phyloP scores from a whole-genome alignment of 2,888 invertebrate genomes.

The Ochropacha duplaris region DNA sequence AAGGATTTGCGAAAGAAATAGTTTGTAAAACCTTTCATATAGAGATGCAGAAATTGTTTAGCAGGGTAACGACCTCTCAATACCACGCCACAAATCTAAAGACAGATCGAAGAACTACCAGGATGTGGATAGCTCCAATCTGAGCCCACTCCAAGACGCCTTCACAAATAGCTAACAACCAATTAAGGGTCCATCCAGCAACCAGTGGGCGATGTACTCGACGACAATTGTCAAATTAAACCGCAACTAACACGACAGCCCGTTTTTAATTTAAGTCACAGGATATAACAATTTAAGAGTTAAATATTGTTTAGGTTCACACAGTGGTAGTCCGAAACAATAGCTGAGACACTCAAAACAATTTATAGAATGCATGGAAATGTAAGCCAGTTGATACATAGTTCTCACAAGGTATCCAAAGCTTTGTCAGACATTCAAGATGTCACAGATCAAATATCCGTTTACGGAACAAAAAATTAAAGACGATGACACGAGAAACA shows the following conservation, averaged over 20 bases:
- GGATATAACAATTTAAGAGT: slow-evolving; percentile 15
- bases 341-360: not conserved
- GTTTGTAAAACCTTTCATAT: too few relatives aligned
- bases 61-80: not conserved
- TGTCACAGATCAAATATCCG: too few relatives aligned
- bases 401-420: too few relatives aligned
- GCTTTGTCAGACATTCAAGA: too few relatives aligned
- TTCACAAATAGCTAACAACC: not conserved
- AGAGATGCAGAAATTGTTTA: not conserved
- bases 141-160: not conserved
- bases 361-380: not conserved
- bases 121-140: not conserved
- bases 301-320: slow-evolving; percentile 19
- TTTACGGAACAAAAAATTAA: too few relatives aligned
- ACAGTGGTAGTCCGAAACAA: slow-evolving; percentile 5
- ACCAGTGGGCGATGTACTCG: not conserved
- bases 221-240: slow-evolving; percentile 13
- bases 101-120: not conserved
- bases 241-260: slow-evolving; percentile 6
- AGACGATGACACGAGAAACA: too few relatives aligned
- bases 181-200: not conserved
- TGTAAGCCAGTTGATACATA: too few relatives aligned
- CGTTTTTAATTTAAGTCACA: slow-evolving; percentile 11
- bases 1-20: too few relatives aligned
- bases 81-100: not conserved